Evolutionary conservation across 2,888 invertebrate species (phyloP).

Genomic region (Parnassius apollo): DNA sequence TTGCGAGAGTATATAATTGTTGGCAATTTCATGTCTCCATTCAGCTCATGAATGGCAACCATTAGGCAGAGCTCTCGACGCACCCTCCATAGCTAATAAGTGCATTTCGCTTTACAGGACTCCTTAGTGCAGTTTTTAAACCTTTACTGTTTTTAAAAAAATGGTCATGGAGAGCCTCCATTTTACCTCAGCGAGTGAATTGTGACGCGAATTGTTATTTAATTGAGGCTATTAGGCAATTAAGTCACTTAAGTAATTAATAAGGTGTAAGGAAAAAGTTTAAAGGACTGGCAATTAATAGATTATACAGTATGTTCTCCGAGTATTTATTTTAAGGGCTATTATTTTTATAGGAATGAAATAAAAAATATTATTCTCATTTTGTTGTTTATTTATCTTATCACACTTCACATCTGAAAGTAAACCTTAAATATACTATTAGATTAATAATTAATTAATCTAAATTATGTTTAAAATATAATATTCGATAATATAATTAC

Average conservation of each 20-base stretch:
- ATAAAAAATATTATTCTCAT: not conserved
- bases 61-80: conserved; percentile 72
- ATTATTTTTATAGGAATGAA: conserved; percentile 2
- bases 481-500: too few relatives aligned
- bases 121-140: conserved; percentile 73
- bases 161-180: conserved; percentile 43
- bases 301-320: not conserved
- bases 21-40: conserved; percentile 77
- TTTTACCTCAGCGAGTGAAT: conserved; percentile 46
- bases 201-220: conserved; percentile 49
- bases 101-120: conserved; percentile 77
- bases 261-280: conserved; percentile 31
- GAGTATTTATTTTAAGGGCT: not conserved
- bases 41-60: conserved; percentile 76
- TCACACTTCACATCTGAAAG: too few relatives aligned
- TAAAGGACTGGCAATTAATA: not conserved
- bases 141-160: conserved; percentile 52
- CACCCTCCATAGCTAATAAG: conserved; percentile 77
- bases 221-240: conserved; percentile 65
- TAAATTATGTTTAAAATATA: too few relatives aligned
- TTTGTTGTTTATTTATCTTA: too few relatives aligned
- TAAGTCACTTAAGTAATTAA: conserved; percentile 44
- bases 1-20: conserved; percentile 79
- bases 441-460: too few relatives aligned
- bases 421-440: too few relatives aligned